phyloP scores from a whole-genome alignment of 2,113 vertebrate species.

The Rhynchomys soricoides region DNA sequence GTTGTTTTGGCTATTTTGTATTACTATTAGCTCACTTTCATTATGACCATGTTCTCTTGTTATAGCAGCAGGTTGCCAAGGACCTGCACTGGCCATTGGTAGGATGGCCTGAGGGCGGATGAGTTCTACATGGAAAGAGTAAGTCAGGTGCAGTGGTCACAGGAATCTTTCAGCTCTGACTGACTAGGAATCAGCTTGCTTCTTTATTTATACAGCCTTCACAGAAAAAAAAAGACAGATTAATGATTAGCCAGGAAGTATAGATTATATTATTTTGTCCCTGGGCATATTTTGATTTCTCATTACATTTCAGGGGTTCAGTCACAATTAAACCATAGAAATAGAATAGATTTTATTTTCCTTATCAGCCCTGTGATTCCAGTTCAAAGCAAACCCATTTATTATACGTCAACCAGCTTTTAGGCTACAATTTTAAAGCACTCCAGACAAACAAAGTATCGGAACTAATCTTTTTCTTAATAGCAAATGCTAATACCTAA shows the following conservation, averaged over 20 bases:
- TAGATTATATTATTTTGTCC: not conserved
- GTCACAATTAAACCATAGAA: not conserved
- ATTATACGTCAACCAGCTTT: not conserved
- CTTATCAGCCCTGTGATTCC: not conserved
- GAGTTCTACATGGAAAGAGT: not conserved
- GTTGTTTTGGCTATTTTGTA: not conserved
- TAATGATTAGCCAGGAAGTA: not conserved
- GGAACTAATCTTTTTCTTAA: not conserved
- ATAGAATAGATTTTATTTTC: not conserved
- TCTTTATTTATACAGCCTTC: not conserved
- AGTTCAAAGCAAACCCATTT: not conserved
- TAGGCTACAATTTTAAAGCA: not conserved
- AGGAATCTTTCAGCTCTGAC: not conserved
- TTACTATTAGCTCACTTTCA: not conserved
- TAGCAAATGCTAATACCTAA: not conserved
- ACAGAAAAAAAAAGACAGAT: not conserved
- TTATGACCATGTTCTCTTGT: not conserved
- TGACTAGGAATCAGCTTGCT: not conserved
- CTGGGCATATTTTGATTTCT: not conserved
- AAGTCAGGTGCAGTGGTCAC: not conserved
- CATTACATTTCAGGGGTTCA: not conserved
- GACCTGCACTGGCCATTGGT: not conserved
- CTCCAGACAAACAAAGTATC: not conserved
- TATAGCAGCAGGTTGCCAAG: not conserved
- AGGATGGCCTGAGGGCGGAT: not conserved